These are phyloP conservation scores for Platichthys flesus DNA, from an alignment of 2,113 vertebrate species.

Conservation along the genomic window DNA sequence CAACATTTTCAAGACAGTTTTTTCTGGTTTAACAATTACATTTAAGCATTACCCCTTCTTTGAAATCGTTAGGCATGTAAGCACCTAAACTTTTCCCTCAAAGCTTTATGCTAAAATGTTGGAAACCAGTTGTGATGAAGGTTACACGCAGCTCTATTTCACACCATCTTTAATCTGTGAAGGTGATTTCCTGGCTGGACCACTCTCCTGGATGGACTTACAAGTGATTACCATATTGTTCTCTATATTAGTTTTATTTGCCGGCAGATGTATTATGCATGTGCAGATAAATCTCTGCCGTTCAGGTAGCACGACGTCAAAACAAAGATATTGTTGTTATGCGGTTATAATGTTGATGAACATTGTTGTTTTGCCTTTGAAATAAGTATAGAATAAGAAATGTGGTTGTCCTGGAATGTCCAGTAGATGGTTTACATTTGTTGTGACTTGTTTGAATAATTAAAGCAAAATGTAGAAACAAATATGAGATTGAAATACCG, in stretches of 20 bases:
- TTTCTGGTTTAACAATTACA: constrained; percentile 8
- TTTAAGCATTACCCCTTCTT: neutral
- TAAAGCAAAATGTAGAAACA: too few relatives aligned
- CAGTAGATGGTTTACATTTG: too few relatives aligned
- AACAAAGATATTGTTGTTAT: neutral
- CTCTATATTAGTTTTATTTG: neutral
- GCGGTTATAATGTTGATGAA: neutral
- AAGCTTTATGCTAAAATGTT: neutral
- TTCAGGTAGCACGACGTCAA: neutral
- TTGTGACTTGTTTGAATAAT: too few relatives aligned
- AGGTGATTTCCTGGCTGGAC: neutral
- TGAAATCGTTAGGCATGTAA: neutral
- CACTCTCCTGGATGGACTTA: neutral
- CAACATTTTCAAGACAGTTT: constrained; percentile 25
- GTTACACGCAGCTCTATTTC: neutral
- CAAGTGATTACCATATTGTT: neutral
- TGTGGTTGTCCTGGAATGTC: too few relatives aligned
- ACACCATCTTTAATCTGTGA: neutral
- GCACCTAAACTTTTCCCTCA: neutral
- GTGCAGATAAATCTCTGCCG: neutral
- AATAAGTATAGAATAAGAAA: too few relatives aligned
- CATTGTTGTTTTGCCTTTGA: too few relatives aligned
- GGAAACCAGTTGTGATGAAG: neutral
- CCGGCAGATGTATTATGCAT: constrained; percentile 2
- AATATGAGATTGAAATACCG: too few relatives aligned